A percentile compares a stretch with the other conserved stretches of the same genome.
Conservation (phyloP, 2,888 invertebrate genomes). For the Tetropium fuscum region DNA sequence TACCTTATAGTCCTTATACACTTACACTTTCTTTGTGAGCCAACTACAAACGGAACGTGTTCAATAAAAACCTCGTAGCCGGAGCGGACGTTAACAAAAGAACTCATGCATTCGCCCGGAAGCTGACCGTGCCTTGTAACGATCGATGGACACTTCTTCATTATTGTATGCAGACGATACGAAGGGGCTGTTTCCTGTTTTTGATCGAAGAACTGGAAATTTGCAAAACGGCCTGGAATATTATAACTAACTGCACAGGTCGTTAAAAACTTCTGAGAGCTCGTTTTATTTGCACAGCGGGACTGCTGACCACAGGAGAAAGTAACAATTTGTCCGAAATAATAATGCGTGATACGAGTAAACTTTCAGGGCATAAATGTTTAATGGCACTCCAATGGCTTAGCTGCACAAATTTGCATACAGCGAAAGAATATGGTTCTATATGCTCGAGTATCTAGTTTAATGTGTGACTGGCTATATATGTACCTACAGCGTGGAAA, state of each 20-base stretch:
- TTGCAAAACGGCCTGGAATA: constrained; percentile 24
- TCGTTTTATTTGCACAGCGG: constrained; percentile 28
- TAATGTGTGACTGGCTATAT: too few species aligned
- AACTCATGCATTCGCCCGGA: constrained; percentile 26
- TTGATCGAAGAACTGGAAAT: constrained; percentile 24
- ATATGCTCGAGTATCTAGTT: too few species aligned
- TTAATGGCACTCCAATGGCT: constrained; percentile 13
- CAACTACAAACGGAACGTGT: neutral
- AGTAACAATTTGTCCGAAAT: constrained; percentile 29
- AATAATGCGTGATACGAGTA: constrained; percentile 22
- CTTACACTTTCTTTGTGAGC: neutral
- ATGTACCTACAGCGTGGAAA: too few species aligned
- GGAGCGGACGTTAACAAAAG: constrained; percentile 2
- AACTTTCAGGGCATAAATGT: constrained; percentile 14
- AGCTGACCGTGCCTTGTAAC: constrained; percentile 32
- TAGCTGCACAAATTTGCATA: neutral
- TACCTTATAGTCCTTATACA: too few species aligned
- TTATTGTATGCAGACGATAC: constrained; percentile 37
- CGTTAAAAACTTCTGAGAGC: constrained; percentile 37
- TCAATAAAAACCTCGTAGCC: neutral
- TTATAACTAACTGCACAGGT: constrained; percentile 28
- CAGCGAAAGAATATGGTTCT: neutral
- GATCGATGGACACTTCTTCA: constrained; percentile 34
- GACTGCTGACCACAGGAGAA: constrained; percentile 32
- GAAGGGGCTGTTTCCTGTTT: constrained; percentile 32